phyloP scores from a whole-genome alignment of 2,113 vertebrate species.

The Caracal caracal region DNA sequence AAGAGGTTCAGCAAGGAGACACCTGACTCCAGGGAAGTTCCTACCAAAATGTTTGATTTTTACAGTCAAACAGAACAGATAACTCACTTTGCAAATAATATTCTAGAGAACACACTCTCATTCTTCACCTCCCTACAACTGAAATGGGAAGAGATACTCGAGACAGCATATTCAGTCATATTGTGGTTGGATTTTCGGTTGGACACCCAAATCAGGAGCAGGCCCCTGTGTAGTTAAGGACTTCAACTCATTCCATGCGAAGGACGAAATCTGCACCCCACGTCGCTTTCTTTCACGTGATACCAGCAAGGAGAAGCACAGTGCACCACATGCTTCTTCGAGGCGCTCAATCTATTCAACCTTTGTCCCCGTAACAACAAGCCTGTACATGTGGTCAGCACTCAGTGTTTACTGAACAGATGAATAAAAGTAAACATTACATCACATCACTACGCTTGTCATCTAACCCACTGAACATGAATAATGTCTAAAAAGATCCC shows the following conservation, averaged over 20 bases:
- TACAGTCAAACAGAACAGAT: not conserved
- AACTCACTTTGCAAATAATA: not conserved
- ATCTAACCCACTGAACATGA: not conserved
- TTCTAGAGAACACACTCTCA: not conserved
- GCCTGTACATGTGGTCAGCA: no score
- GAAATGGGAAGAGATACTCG: constrained; percentile 13
- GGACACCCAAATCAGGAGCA: not conserved
- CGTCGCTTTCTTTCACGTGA: not conserved
- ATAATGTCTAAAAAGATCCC: not conserved
- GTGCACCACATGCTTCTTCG: not conserved
- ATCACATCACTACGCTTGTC: not conserved
- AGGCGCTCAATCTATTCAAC: not conserved
- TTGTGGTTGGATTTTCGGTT: not conserved
- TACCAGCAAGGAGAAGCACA: not conserved
- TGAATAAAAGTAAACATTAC: not conserved
- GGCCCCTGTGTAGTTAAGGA: not conserved
- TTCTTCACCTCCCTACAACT: not conserved
- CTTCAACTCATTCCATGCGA: not conserved
- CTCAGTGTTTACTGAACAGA: not conserved
- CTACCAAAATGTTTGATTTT: not conserved
- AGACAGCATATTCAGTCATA: not conserved
- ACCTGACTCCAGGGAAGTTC: not conserved
- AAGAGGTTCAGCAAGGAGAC: not conserved
- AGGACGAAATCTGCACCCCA: not conserved
- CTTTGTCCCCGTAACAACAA: not conserved